Evolutionary conservation across 2,113 vertebrate species (phyloP), one percentile per base, ranked within the genome.

Genomic region (Polypterus bichir): DNA sequence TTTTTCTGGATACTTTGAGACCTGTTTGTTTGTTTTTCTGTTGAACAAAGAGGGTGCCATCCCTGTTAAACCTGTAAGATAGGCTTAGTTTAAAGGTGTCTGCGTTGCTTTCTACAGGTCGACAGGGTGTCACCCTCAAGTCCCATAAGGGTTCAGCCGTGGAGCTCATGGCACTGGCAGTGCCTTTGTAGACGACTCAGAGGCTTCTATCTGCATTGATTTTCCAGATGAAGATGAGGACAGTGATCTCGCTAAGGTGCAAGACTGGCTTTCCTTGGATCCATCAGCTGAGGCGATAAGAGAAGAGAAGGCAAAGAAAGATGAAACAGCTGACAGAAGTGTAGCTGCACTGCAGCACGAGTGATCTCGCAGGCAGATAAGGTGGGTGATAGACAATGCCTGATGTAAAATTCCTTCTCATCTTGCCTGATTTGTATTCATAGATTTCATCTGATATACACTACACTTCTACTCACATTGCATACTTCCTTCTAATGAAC

Each of bases 301-400:
- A 49, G 71, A 72, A 67, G 69, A 57, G 69, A 68, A 68, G 70
- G 67, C 70, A 73, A 64, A 52, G 57, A 64, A 57, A 70, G 81
- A 84, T 79, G 77, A 83, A 85, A 78, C 73, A 79, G 68, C 71
- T 76, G 75, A 79, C 68, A 76, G 77, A 71, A 62, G 58, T 27
- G 27, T 48, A 47, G 67, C 54, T 47, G 60, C 46, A 55, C 66
- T 59, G 71, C 57, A 8, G 73, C 81, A 76, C 79, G 72, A 68
- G 70, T 79, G 82, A 88, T 84, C 76, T 84, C 74, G 79, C 71
- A 76, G 79, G 77, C 78, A 80, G 80, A 76, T 75, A 81, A 82
- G 81, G 74, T 87, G 70, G 80, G 79, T 88, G 86, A 85, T 79
- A 85, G 88, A 86, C 82, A 87, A 84, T 80, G 79, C 73, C 81